A percentile compares a stretch with the other conserved stretches of the same genome.
phyloP scores from a whole-genome alignment of 2,888 invertebrate species.

The Parnassius glacialis region DNA sequence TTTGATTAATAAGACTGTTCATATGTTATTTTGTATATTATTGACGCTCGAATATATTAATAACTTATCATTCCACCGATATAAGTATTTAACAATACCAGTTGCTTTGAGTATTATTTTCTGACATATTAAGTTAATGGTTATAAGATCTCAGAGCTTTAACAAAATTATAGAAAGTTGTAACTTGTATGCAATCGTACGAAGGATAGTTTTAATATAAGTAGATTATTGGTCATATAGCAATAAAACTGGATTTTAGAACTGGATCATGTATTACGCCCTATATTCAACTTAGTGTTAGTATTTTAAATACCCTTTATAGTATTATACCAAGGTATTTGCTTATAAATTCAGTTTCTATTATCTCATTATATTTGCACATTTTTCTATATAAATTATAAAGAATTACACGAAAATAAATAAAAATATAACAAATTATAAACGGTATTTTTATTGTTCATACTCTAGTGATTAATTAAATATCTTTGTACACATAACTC shows the following conservation, averaged over 20 bases:
- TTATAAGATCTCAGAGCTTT: conserved; percentile 54
- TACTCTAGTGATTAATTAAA: background rate
- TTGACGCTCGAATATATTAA: conserved; percentile 64
- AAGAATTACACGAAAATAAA: conserved; percentile 73
- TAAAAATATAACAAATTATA: conserved; percentile 40
- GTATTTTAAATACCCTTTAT: conserved; percentile 46
- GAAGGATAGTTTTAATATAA: conserved; percentile 1
- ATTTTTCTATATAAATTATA: conserved; percentile 74
- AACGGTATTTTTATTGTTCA: background rate
- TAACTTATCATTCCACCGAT: conserved; percentile 74
- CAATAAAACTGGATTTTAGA: conserved; percentile 20
- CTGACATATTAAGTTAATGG: conserved; percentile 38
- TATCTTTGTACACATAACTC: background rate
- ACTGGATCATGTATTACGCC: conserved; percentile 3
- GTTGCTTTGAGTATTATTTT: conserved; percentile 67
- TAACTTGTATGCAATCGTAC: conserved; percentile 12
- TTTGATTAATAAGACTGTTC: conserved; percentile 68
- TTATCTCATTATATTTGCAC: conserved; percentile 75
- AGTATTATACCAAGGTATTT: conserved; percentile 57
- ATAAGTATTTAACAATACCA: conserved; percentile 62
- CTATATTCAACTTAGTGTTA: conserved; percentile 26
- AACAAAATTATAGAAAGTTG: conserved; percentile 41
- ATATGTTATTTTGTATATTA: conserved; percentile 51
- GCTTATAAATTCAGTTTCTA: conserved; percentile 66
- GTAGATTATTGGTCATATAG: conserved; percentile 5